Evolutionary conservation across 1,140 invertebrate species (phyloP).

Genomic region (Himalopsyche phryganea): DNA sequence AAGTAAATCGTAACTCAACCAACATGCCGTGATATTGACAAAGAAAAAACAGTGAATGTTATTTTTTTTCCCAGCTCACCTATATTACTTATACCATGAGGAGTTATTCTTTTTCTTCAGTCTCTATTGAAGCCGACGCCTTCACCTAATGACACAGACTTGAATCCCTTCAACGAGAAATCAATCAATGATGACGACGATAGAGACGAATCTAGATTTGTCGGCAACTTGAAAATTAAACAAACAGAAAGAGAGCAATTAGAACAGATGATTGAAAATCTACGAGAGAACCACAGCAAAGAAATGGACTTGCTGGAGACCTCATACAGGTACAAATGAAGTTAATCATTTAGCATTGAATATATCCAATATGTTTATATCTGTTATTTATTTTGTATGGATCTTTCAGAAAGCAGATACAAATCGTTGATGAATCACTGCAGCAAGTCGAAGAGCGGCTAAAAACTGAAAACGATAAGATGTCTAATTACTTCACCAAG

Average conservation of each 20-base stretch:
- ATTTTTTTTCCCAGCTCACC: too few relatives aligned
- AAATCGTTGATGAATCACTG: conserved; percentile 45
- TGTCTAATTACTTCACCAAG: conserved; percentile 43
- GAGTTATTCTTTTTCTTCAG: conserved; percentile 15
- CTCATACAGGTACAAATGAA: conserved; percentile 48
- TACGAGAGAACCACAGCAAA: conserved; percentile 50
- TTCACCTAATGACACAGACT: neutral
- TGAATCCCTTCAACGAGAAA: too few relatives aligned
- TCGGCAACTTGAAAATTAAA: neutral
- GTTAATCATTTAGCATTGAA: too few relatives aligned
- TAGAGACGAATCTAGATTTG: neutral
- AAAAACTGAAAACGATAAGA: conserved; percentile 49
- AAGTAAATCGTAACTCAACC: too few relatives aligned
- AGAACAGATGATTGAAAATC: conserved; percentile 44
- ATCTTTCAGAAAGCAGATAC: conserved; percentile 43
- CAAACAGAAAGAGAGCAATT: conserved; percentile 38
- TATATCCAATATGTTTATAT: too few relatives aligned
- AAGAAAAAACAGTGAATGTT: too few relatives aligned
- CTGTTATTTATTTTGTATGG: conserved; percentile 8
- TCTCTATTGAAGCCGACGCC: conserved; percentile 16
- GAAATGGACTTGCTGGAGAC: conserved; percentile 52
- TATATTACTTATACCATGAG: too few relatives aligned
- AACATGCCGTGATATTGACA: too few relatives aligned
- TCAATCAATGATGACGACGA: neutral
- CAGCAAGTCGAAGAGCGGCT: conserved; percentile 45